Conservation (phyloP, 2,888 invertebrate species). For the Margaritifera margaritifera region DNA sequence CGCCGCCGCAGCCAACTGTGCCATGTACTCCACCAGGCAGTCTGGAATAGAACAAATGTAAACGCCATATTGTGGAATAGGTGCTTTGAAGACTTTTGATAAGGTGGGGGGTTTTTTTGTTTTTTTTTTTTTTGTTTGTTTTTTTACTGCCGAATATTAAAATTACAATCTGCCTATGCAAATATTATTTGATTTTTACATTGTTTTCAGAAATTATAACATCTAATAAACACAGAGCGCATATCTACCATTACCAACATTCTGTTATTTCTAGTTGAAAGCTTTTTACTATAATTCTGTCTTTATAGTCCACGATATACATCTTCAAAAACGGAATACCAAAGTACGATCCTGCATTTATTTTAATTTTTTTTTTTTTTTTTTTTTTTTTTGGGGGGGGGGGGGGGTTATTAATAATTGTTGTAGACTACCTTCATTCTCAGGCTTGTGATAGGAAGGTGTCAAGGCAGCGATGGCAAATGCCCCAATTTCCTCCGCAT, state of each 20-base stretch:
- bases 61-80: no score
- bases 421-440: conserved; percentile 55
- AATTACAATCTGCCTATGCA: no score
- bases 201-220: no score
- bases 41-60: conserved; percentile 47
- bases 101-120: not conserved
- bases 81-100: not conserved
- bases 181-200: no score
- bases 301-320: not conserved
- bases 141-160: no score
- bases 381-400: no score
- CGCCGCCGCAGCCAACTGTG: conserved; percentile 81
- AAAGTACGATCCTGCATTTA: not conserved
- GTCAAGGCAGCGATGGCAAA: conserved; percentile 66
- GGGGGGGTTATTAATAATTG: not conserved
- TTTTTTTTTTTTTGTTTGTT: no score
- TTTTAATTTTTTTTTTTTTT: no score
- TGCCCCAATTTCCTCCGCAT: conserved; percentile 63
- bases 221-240: no score
- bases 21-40: conserved; percentile 66
- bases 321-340: not conserved
- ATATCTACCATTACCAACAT: no score
- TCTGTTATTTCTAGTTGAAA: no score
- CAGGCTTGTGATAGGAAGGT: conserved; percentile 67
- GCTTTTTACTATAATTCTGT: not conserved